Base-by-base conservation (phyloP, 2,113 vertebrate genomes). In the Lutjanus erythropterus region DNA sequence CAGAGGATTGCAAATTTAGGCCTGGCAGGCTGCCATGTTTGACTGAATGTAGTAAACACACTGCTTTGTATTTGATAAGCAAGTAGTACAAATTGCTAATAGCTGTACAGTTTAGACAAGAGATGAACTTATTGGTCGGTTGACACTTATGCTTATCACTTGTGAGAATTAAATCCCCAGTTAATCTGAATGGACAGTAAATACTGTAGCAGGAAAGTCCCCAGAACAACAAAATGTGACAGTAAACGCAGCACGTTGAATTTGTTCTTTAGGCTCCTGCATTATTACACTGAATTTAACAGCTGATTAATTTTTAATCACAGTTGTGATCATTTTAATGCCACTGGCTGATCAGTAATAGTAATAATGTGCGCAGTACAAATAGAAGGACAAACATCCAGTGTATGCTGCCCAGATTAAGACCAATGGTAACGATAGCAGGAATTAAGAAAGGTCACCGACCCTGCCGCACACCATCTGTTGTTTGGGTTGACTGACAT, bases 361-460 rank as follows among this genome's bases (percentile, higher is more conserved):
- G n/a, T 56, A 15, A 67, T 31, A 10, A 50, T 50, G 19, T 41
- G 35, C 19, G 16, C 27, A 4, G 15, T 37, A 15, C 31, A 6
- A 53, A 8, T 42, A 25, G 23, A n/a, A n/a, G 23, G 5, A 16
- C 4, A 12, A 31, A 15, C 31, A 41, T 16, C 46, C 39, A 23
- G 18, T 27, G 14, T 8, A 11, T 3, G 47, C 16, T 3, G 47
- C 16, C 29, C 27, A 3, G 52, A 21, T 67, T 61, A 4, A 23
- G 29, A 71, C 66, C 41, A 61, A 25, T 58, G 52, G 39, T 44
- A 35, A 66, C 12, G 29, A 33, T 29, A 2, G 46, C 35, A 84
- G 71, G 84, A 64, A 46, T 71, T 71, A 49, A 64, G 50, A 78
- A 60, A 52, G 64, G 39, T 78, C 67, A 23, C 21, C 21, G 2